phyloP scores from a whole-genome alignment of 2,888 invertebrate genomes.

The Zootermopsis nevadensis region DNA sequence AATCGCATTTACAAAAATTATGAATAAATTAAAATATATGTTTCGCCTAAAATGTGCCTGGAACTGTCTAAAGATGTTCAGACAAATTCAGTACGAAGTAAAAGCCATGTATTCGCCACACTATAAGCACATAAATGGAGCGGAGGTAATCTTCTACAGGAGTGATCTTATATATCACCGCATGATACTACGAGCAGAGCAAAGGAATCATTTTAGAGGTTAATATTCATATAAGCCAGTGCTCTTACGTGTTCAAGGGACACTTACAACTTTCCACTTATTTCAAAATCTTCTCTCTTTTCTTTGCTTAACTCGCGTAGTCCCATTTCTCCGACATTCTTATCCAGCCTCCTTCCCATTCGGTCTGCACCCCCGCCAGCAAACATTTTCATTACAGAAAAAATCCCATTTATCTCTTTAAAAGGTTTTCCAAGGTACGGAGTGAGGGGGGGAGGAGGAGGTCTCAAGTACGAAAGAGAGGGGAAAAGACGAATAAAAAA shows the following conservation, averaged over 20 bases:
- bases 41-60: no score
- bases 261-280: not conserved
- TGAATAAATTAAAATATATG: no score
- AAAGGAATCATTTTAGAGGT: not conserved
- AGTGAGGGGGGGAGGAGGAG: conserved; percentile 2
- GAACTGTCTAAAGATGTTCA: no score
- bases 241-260: not conserved
- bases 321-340: conserved; percentile 36
- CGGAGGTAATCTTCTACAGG: no score
- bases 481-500: not conserved
- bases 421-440: conserved; percentile 28
- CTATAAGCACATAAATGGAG: no score
- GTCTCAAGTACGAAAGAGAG: conserved; percentile 29
- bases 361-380: conserved; percentile 24
- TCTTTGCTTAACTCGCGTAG: conserved; percentile 13
- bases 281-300: not conserved
- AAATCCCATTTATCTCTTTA: conserved; percentile 46
- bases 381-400: conserved; percentile 48
- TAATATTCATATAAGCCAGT: not conserved
- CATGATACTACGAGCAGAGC: no score
- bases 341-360: not conserved
- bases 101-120: no score
- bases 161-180: no score
- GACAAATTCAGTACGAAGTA: no score
- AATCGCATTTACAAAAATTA: no score